Evolutionary conservation across 1,140 invertebrate species (phyloP).

Genomic region (Bathynomus jamesi): DNA sequence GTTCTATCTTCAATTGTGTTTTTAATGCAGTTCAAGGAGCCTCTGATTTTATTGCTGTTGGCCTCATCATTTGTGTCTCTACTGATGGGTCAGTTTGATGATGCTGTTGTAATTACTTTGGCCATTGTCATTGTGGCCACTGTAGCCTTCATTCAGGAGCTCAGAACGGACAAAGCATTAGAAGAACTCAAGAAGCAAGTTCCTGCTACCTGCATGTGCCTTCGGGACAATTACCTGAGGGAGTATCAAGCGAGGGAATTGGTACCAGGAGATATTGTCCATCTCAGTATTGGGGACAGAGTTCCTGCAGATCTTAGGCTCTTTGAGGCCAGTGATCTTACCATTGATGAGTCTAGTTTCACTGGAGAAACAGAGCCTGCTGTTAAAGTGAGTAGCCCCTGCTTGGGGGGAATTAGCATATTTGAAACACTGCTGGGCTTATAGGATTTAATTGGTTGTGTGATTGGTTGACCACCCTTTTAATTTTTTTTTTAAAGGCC

Average conservation of each 20-base stretch:
- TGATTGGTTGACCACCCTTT: no score
- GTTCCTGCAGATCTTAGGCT: conserved; percentile 93
- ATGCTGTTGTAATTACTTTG: conserved; percentile 63
- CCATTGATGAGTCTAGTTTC: conserved; percentile 96
- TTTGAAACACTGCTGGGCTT: no score
- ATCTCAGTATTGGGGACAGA: conserved; percentile 86
- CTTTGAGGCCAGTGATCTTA: conserved; percentile 76
- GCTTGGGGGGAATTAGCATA: no score
- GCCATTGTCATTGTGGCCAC: conserved; percentile 94
- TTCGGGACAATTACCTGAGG: conserved; percentile 79
- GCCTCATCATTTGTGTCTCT: conserved; percentile 93
- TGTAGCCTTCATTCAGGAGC: conserved; percentile 98
- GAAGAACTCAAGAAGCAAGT: conserved; percentile 91
- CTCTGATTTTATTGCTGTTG: conserved; percentile 86
- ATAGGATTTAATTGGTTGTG: no score
- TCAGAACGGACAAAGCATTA: conserved; percentile 98
- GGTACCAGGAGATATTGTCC: conserved; percentile 95
- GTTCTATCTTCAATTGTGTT: no score
- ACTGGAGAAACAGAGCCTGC: conserved; percentile 74
- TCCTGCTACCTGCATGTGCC: conserved; percentile 46
- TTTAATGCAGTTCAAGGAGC: conserved; percentile 93
- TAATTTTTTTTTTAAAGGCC: no score
- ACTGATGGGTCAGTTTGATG: conserved; percentile 95
- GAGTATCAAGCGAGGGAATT: conserved; percentile 88
- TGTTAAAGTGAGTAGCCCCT: conserved; percentile 45